These are phyloP conservation scores for Heterocephalus glaber DNA, from an alignment of 2,113 vertebrate species.

Conservation along the genomic window DNA sequence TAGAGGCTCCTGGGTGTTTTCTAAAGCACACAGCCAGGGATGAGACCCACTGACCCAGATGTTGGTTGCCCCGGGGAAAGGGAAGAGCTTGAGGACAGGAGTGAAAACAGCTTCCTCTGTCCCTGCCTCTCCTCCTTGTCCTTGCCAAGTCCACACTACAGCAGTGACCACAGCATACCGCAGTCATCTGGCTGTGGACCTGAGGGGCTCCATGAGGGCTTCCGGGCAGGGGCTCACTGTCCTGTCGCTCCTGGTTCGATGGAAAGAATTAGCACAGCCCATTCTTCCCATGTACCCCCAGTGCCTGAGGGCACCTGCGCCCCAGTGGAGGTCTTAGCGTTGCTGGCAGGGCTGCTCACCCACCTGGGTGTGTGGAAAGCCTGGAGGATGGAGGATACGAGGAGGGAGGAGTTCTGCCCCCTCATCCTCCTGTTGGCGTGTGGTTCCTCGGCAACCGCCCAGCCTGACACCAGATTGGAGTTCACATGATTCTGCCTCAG, in stretches of 20 bases:
- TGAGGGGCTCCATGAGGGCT: background rate
- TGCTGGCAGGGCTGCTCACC: background rate
- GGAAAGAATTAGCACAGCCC: background rate
- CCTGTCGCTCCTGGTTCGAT: background rate
- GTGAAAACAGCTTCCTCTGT: background rate
- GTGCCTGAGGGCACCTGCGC: background rate
- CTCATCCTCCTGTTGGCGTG: background rate
- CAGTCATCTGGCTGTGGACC: background rate
- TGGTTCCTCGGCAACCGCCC: constrained; percentile 64
- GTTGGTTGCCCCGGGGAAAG: too few species aligned
- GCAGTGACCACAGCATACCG: background rate
- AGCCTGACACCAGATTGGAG: constrained; percentile 65
- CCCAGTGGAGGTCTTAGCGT: background rate
- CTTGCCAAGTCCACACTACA: background rate
- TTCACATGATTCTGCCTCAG: constrained; percentile 77
- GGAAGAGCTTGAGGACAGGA: background rate
- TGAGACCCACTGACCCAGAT: constrained; percentile 3
- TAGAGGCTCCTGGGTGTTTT: background rate
- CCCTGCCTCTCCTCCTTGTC: background rate
- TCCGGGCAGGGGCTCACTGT: background rate
- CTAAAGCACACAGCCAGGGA: background rate
- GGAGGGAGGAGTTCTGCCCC: background rate
- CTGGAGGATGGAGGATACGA: background rate
- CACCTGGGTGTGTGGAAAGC: background rate
- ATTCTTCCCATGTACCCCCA: background rate